phyloP scores from a whole-genome alignment of 2,888 invertebrate genomes.

The Altica lythri region DNA sequence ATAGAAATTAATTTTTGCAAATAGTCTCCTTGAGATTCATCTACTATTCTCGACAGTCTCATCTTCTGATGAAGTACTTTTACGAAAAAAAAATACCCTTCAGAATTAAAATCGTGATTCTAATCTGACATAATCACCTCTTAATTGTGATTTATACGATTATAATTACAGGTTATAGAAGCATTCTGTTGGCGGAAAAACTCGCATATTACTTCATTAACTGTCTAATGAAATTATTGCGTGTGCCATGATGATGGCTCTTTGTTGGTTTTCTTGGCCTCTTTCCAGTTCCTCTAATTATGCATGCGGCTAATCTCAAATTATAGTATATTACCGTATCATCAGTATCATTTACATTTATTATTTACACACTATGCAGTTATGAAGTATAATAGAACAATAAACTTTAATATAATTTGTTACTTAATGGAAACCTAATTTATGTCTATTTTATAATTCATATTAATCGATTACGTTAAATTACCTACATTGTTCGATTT shows the following conservation, averaged over 20 bases:
- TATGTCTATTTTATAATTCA: no score
- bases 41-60: no score
- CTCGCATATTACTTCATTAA: constrained; percentile 29
- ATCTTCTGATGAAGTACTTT: no score
- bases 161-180: constrained; percentile 28
- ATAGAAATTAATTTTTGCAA: no score
- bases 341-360: constrained; percentile 15
- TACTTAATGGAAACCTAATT: no score
- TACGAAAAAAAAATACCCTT: no score
- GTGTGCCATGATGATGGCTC: constrained; percentile 12
- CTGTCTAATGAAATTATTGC: constrained; percentile 32
- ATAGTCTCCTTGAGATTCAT: no score
- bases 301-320: constrained; percentile 13
- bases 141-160: constrained; percentile 33
- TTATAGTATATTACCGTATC: constrained; percentile 21
- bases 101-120: constrained; percentile 27
- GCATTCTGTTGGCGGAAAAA: constrained; percentile 27
- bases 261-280: constrained; percentile 19
- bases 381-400: not conserved
- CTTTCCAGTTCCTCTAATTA: constrained; percentile 16
- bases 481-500: no score
- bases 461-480: no score
- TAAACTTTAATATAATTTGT: constrained; percentile 8
- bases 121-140: constrained; percentile 29
- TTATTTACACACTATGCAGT: constrained; percentile 21